Conservation (phyloP, 1,140 invertebrate genomes). For the Batillaria attramentaria region DNA sequence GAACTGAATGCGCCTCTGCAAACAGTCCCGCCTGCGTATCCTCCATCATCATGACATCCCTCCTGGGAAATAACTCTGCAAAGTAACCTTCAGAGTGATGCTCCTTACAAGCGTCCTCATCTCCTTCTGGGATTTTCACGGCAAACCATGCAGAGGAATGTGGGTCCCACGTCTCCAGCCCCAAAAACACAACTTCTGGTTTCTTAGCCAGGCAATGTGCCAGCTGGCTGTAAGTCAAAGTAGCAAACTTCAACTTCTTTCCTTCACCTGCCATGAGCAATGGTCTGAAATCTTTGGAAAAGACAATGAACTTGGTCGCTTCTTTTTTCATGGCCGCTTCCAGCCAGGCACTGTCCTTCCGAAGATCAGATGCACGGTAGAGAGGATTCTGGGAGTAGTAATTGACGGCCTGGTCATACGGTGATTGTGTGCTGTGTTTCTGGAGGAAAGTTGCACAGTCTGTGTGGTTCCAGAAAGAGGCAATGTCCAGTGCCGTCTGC, state of each 20-base stretch:
- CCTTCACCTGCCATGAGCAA: slow-evolving; percentile 41
- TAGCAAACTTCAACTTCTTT: slow-evolving; percentile 42
- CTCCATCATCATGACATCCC: slow-evolving; percentile 52
- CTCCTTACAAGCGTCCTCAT: slow-evolving; percentile 38
- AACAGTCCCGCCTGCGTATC: slow-evolving; percentile 64
- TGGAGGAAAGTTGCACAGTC: slow-evolving; percentile 50
- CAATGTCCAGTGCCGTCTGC: slow-evolving; percentile 67
- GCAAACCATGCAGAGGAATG: slow-evolving; percentile 63
- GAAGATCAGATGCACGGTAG: slow-evolving; percentile 59
- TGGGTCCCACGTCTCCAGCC: slow-evolving; percentile 52
- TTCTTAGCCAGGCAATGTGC: slow-evolving; percentile 43
- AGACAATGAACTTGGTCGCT: slow-evolving; percentile 61
- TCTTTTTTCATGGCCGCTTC: slow-evolving; percentile 47
- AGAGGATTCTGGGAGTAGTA: slow-evolving; percentile 63
- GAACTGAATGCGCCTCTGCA: slow-evolving; percentile 70
- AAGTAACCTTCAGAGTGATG: slow-evolving; percentile 46
- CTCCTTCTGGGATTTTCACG: slow-evolving; percentile 53
- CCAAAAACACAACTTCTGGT: slow-evolving; percentile 58
- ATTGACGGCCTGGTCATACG: slow-evolving; percentile 56
- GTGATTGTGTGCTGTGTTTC: slow-evolving; percentile 38
- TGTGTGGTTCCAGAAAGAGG: slow-evolving; percentile 66
- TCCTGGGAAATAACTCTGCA: slow-evolving; percentile 48
- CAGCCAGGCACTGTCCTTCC: slow-evolving; percentile 63
- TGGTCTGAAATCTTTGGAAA: slow-evolving; percentile 53
- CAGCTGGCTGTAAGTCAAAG: slow-evolving; percentile 55